Conservation (phyloP, 2,888 invertebrate species). For the Asteroscopus sphinx region DNA sequence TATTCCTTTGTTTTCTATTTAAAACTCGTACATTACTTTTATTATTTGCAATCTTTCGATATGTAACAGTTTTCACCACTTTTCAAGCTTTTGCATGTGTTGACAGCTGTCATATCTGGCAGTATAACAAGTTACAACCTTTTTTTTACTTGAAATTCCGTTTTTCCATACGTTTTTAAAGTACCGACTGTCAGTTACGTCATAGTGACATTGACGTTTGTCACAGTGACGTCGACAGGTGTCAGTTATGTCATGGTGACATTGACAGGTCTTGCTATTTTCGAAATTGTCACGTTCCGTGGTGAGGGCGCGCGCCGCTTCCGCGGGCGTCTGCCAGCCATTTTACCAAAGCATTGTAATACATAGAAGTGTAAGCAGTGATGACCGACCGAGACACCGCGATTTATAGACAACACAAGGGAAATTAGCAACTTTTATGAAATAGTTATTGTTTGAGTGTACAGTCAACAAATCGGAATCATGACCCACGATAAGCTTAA, state of each 20-base stretch:
- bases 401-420: constrained; percentile 8
- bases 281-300: constrained; percentile 47
- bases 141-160: constrained; percentile 22
- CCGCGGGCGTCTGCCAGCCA: constrained; percentile 56
- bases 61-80: constrained; percentile 36
- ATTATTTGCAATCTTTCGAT: constrained; percentile 42
- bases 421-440: constrained; percentile 18
- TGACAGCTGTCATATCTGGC: constrained; percentile 41
- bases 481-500: too few species aligned
- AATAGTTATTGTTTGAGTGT: constrained; percentile 35
- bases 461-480: too few species aligned
- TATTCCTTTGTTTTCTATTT: constrained; percentile 42
- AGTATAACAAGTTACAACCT: constrained; percentile 22
- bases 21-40: constrained; percentile 35
- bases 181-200: constrained; percentile 37
- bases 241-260: constrained; percentile 26
- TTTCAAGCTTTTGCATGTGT: constrained; percentile 50
- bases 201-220: constrained; percentile 7
- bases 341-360: constrained; percentile 69
- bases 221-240: constrained; percentile 9
- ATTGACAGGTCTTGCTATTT: constrained; percentile 42
- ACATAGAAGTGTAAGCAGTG: constrained; percentile 51
- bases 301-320: constrained; percentile 31
- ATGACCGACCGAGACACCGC: constrained; percentile 32
- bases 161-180: constrained; percentile 29